These are phyloP conservation scores for Simalia tracyae DNA, from an alignment of 2,797 vertebrate genomes.

Conservation along the genomic window DNA sequence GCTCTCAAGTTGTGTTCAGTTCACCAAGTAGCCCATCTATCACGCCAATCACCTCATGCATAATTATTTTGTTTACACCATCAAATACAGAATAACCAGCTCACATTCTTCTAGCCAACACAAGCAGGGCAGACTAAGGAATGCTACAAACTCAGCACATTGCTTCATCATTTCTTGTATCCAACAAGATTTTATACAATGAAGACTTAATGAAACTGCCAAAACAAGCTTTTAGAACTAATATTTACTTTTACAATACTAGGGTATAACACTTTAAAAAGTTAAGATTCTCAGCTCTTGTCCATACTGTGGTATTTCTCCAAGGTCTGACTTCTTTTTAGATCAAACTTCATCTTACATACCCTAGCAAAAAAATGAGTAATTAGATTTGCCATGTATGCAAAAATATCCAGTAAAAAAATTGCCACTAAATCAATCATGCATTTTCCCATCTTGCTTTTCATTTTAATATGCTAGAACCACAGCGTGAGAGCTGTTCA, in stretches of 20 bases:
- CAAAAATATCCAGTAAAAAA: background rate
- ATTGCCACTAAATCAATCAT: background rate
- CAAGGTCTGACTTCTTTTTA: background rate
- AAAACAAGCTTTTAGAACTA: background rate
- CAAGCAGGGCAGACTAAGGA: background rate
- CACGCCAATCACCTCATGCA: background rate
- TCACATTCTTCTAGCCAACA: slow-evolving; percentile 10
- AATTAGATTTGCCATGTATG: background rate
- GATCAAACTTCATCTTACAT: background rate
- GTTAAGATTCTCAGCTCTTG: background rate
- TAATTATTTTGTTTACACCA: background rate
- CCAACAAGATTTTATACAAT: background rate
- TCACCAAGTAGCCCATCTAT: background rate
- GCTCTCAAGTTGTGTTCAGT: background rate
- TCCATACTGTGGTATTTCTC: background rate
- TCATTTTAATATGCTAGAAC: background rate
- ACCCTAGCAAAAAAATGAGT: background rate
- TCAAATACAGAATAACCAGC: slow-evolving; percentile 1
- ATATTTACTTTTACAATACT: background rate
- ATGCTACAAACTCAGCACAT: background rate
- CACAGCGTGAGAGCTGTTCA: background rate
- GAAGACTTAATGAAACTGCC: background rate
- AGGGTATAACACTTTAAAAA: background rate
- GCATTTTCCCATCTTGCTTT: background rate
- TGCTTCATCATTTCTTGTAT: background rate